Conservation (phyloP, 2,113 vertebrate genomes). For the Clarias batrachus region DNA sequence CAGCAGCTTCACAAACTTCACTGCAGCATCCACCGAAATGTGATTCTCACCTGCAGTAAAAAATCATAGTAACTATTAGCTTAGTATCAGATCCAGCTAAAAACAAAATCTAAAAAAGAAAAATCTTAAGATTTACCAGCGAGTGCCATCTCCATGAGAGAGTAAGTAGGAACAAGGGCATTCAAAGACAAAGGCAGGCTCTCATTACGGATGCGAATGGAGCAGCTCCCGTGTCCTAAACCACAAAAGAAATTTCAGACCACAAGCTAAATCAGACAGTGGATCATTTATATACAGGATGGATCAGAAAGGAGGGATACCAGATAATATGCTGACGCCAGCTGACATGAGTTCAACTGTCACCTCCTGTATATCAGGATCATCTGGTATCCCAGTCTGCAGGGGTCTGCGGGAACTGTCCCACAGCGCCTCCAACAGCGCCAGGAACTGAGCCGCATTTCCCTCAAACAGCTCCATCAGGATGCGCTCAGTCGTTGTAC, state of each 20-base stretch:
- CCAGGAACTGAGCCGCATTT: conserved; percentile 81
- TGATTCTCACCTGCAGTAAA: conserved; percentile 70
- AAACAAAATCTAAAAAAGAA: background rate
- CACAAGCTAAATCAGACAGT: background rate
- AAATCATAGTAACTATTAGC: background rate
- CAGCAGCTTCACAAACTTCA: conserved; percentile 85
- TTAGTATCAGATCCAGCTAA: background rate
- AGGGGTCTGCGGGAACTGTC: conserved; percentile 71
- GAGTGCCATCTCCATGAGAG: conserved; percentile 66
- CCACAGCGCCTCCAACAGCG: conserved; percentile 83
- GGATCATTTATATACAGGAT: background rate
- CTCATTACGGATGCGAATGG: conserved; percentile 44
- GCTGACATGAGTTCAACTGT: conserved; percentile 83
- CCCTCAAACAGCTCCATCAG: conserved; percentile 82
- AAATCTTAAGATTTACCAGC: conserved; percentile 56
- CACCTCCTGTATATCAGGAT: conserved; percentile 75
- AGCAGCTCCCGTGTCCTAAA: conserved; percentile 55
- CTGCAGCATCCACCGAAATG: conserved; percentile 76
- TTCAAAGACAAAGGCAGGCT: conserved; percentile 46
- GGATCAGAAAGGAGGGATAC: conserved; percentile 60
- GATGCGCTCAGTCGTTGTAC: conserved; percentile 74
- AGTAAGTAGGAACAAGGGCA: conserved; percentile 54
- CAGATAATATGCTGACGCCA: conserved; percentile 83
- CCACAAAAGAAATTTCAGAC: background rate
- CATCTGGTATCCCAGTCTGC: conserved; percentile 70